Evolutionary conservation across 2,113 vertebrate genomes (phyloP), one percentile per base, ranked within the genome.

Genomic region (Sprattus sprattus): DNA sequence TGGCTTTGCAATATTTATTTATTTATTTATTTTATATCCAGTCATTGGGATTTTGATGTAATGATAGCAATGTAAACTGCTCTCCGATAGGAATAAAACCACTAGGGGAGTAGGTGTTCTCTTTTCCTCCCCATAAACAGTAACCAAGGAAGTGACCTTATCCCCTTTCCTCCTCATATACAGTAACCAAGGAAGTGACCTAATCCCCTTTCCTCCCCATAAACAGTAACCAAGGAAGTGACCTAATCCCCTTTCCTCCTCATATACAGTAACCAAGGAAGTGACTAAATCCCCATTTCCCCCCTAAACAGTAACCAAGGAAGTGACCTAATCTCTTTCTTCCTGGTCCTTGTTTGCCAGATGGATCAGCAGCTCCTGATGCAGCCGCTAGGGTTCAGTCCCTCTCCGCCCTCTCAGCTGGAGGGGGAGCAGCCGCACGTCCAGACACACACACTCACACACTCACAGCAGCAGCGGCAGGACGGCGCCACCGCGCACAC

Each of bases 341-440:
- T 18, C 32, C 13, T 78, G 28, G 9, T 78, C 32, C 32, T 39
- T 11, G 2, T 16, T 32, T 4, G 32, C 44, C 28, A 78, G 71
- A 78, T 78, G 71, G 71, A 78, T 39, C 71, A 78, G 71, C 96
- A 97, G 88, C 93, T 92, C 87, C 96, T 96, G 90, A 88, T 97
- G 85, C 97, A 97, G 91, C 96, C 97, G 83, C 93, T 97, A 85
- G 92, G 84, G 8, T 83, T 10, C 88, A 91, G 9, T 64, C 90
- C 28, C 0, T 83, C 45, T 25, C 75, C 45, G n/a, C 28, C 71
- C 13, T 13, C 28, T 5, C 71, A 78, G 71, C 71, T 78, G 71
- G 71, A 28, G 5, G 28, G 9, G 15, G 28, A 78, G 71, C 71
- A 4, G 54, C 18, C 2, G 18, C 54, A 32, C 28, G 28, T 7